Base-by-base conservation (phyloP, 2,888 invertebrate species). In the Synergus umbraculus region DNA sequence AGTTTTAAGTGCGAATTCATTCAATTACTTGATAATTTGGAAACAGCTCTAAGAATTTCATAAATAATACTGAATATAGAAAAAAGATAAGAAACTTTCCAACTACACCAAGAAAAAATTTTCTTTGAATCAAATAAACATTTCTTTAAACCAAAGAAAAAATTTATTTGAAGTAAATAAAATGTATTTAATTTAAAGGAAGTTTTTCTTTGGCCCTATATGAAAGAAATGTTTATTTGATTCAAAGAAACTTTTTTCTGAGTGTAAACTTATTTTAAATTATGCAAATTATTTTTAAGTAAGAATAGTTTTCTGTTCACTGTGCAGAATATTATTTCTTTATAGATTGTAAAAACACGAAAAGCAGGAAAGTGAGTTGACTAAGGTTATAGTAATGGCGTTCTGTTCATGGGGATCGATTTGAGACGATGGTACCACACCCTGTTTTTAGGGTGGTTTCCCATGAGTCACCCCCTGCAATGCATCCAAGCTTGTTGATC, bases 371-470 rank as follows among this genome's bases (percentile, higher is more conserved):
- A 77, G n/a, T 43, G 65, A 77, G 29, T 41, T 76, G 37, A 37
- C 22, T 7, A 22, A 22, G 13, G 22, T 15, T 63, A 9, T 63
- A 44, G 2, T 15, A 60, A 64, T 58, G 54, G 58, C 37, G 41
- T 69, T 78, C 44, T 18, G 60, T 67, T 69, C 54, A 81, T 82
- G 81, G 85, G 88, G 87, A 90, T 90, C 90, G 90, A 90, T 90
- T 88, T 86, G 88, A 87, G 88, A 89, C 87, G 88, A 87, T 87
- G 84, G 85, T 84, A 90, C 90, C 90, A 89, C 89, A 89, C 90
- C 90, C 90, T 88, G 86, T 84, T 58, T 84, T 79, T 85, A 82
- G 84, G 88, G 88, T 85, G 85, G 81, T 84, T 82, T 83, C 78
- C 86, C 87, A 86, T 89, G 88, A 90, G 86, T 88, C 90, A 90